Percentiles rank a stretch among this genome's conserved stretches.
Evolutionary conservation across 2,888 invertebrate genomes (phyloP).

Genomic region (Melangyna quadrimaculata): DNA sequence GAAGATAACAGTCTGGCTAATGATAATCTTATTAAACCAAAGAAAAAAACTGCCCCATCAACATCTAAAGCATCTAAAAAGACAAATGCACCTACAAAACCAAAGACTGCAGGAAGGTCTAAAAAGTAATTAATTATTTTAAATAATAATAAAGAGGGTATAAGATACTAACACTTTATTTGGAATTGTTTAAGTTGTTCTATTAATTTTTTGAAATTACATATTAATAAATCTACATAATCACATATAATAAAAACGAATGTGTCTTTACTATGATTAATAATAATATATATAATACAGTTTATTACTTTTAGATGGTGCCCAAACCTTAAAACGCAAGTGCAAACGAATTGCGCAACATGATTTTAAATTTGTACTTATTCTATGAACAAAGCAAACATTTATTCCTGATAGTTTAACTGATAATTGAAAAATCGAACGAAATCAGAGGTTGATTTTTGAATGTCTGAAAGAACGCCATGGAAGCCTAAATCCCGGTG

Average conservation of each 20-base stretch:
- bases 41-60: constrained; percentile 27
- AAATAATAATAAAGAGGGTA: not conserved
- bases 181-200: not conserved
- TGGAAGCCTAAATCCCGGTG: too few relatives aligned
- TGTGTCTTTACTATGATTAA: too few relatives aligned
- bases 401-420: too few relatives aligned
- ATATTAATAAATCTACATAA: not conserved
- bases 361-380: too few relatives aligned
- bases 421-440: too few relatives aligned
- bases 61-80: constrained; percentile 34
- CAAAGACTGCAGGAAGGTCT: constrained; percentile 3
- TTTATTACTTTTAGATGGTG: too few relatives aligned
- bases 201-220: not conserved
- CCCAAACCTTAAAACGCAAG: too few relatives aligned
- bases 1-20: constrained; percentile 84
- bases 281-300: too few relatives aligned
- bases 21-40: constrained; percentile 89
- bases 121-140: not conserved
- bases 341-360: too few relatives aligned
- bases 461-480: too few relatives aligned
- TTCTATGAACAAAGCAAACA: too few relatives aligned
- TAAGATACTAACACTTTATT: not conserved
- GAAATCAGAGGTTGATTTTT: too few relatives aligned
- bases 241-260: not conserved
- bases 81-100: not conserved